Evolutionary conservation across 2,888 invertebrate species (phyloP).

Genomic region (Dryobotodes eremita): DNA sequence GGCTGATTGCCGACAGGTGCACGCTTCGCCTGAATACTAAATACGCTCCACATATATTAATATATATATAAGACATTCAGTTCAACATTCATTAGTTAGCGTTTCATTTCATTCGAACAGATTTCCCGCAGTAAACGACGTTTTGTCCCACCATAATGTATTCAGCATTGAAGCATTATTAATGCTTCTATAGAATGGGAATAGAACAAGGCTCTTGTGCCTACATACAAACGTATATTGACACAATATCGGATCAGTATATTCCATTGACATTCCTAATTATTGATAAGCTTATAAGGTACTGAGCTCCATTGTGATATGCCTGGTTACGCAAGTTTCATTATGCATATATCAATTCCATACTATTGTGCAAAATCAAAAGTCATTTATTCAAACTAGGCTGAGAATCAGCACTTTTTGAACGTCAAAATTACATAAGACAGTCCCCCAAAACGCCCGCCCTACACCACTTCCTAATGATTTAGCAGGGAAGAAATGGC

Average conservation of each 20-base stretch:
- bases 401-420: too few species aligned
- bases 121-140: constrained; percentile 62
- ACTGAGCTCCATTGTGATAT: constrained; percentile 7
- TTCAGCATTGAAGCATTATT: constrained; percentile 56
- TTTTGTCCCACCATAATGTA: constrained; percentile 57
- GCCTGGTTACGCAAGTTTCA: constrained; percentile 3
- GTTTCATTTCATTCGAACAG: constrained; percentile 72
- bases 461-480: too few species aligned
- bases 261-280: constrained; percentile 46
- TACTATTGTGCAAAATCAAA: not conserved
- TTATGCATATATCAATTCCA: constrained; percentile 31
- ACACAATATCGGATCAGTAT: constrained; percentile 36
- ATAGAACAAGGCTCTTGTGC: constrained; percentile 25
- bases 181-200: constrained; percentile 45
- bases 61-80: constrained; percentile 68
- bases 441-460: too few species aligned
- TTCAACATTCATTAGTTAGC: constrained; percentile 76
- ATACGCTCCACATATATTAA: constrained; percentile 70
- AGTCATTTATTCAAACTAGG: too few species aligned
- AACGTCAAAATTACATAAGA: too few species aligned
- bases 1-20: constrained; percentile 83
- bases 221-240: constrained; percentile 47
- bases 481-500: too few species aligned
- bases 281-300: constrained; percentile 35
- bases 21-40: constrained; percentile 80